These are phyloP conservation scores for Drosophila mayri DNA, from an alignment of 1,140 invertebrate species.

Conservation along the genomic window DNA sequence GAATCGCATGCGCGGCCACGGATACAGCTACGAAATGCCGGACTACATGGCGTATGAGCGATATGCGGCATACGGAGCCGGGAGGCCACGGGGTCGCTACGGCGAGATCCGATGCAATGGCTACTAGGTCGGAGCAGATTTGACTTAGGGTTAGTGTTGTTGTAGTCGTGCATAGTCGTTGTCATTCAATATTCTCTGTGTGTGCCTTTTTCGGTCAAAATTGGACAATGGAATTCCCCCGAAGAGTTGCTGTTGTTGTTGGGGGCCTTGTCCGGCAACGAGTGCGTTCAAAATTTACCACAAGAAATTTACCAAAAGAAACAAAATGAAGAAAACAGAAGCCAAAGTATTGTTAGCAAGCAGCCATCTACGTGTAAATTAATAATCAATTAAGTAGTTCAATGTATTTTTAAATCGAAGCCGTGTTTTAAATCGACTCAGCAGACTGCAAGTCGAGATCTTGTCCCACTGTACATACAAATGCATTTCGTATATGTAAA, in stretches of 20 bases:
- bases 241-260: constrained; percentile 49
- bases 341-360: constrained; percentile 70
- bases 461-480: constrained; percentile 76
- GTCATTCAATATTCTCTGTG: constrained; percentile 80
- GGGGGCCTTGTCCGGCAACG: constrained; percentile 53
- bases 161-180: constrained; percentile 67
- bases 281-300: constrained; percentile 71
- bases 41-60: constrained; percentile 81
- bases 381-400: constrained; percentile 71
- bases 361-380: constrained; percentile 56
- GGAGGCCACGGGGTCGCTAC: constrained; percentile 57
- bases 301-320: constrained; percentile 14
- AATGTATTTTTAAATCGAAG: constrained; percentile 72
- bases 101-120: constrained; percentile 74
- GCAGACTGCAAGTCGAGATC: constrained; percentile 32
- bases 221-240: constrained; percentile 57
- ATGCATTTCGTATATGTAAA: constrained; percentile 63
- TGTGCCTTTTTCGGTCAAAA: constrained; percentile 83
- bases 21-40: constrained; percentile 49
- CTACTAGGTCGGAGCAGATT: constrained; percentile 47
- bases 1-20: constrained; percentile 53
- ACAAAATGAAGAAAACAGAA: constrained; percentile 39
- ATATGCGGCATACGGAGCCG: constrained; percentile 57
- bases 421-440: constrained; percentile 43
- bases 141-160: constrained; percentile 47